phyloP scores from a whole-genome alignment of 2,888 invertebrate genomes.

The Eristalis tenax region DNA sequence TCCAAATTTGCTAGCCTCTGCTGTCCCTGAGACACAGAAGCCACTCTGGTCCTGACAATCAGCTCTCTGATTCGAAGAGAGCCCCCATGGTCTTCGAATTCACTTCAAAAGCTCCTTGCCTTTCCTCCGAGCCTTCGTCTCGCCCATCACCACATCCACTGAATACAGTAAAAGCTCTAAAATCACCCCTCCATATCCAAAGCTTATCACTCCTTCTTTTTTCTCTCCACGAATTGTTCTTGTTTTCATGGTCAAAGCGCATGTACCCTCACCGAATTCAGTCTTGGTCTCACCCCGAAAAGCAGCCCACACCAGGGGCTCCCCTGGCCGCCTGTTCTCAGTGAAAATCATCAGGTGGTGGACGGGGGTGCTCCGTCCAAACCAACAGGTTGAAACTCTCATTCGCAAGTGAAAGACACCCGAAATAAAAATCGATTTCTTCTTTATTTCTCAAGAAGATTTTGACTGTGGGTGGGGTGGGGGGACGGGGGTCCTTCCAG shows the following conservation, averaged over 20 bases:
- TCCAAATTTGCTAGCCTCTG: neutral
- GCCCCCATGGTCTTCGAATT: neutral
- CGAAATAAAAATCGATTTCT: slow-evolving; percentile 51
- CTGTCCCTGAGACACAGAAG: neutral
- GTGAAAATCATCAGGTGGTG: slow-evolving; percentile 66
- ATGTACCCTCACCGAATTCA: neutral
- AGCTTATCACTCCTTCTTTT: neutral
- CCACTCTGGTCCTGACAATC: neutral
- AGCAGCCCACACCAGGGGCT: neutral
- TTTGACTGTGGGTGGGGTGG: neutral
- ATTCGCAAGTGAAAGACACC: neutral
- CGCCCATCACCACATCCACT: neutral
- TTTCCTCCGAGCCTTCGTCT: neutral
- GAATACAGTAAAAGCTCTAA: slow-evolving; percentile 26
- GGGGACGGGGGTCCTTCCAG: neutral
- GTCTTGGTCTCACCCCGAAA: neutral
- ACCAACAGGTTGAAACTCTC: slow-evolving; percentile 63
- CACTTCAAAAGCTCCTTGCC: neutral
- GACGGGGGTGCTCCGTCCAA: slow-evolving; percentile 37
- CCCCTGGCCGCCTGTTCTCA: neutral
- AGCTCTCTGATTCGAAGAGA: neutral
- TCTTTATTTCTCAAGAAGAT: slow-evolving; percentile 16
- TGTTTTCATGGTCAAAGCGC: neutral
- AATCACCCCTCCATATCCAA: slow-evolving; percentile 17
- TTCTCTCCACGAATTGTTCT: neutral